These are phyloP conservation scores for Acleris holmiana DNA, from an alignment of 2,888 invertebrate genomes.

Conservation along the genomic window DNA sequence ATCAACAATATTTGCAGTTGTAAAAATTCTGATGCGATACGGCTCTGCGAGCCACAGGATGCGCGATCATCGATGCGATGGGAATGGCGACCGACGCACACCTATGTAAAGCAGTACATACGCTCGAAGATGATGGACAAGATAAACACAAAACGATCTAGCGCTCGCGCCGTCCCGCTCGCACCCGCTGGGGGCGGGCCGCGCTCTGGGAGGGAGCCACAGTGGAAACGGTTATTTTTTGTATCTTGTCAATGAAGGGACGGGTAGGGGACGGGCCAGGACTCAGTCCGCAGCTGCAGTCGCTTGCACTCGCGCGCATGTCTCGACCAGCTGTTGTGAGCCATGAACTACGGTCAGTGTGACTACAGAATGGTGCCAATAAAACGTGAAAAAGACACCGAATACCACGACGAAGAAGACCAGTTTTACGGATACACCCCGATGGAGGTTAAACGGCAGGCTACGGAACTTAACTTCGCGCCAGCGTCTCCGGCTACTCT, in stretches of 20 bases:
- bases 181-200: constrained; percentile 66
- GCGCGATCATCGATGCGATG: constrained; percentile 70
- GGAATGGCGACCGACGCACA: constrained; percentile 65
- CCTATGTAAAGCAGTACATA: constrained; percentile 64
- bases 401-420: constrained; percentile 72
- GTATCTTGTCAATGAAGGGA: constrained; percentile 82
- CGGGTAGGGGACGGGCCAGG: constrained; percentile 70
- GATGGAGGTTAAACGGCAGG: constrained; percentile 64
- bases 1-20: not conserved
- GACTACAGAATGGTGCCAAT: constrained; percentile 66
- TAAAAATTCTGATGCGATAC: not conserved
- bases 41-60: constrained; percentile 58
- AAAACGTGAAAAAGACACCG: constrained; percentile 71
- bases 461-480: constrained; percentile 59
- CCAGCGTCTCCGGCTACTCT: constrained; percentile 72
- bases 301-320: constrained; percentile 64
- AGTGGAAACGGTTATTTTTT: constrained; percentile 78
- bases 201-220: constrained; percentile 53
- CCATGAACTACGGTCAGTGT: constrained; percentile 74
- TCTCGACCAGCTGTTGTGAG: constrained; percentile 45
- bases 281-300: constrained; percentile 61
- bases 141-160: constrained; percentile 73
- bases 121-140: constrained; percentile 74
- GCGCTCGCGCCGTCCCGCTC: constrained; percentile 61
- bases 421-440: constrained; percentile 71